Evolutionary conservation across 2,797 vertebrate species (phyloP).

Genomic region (Australoheros facetus): DNA sequence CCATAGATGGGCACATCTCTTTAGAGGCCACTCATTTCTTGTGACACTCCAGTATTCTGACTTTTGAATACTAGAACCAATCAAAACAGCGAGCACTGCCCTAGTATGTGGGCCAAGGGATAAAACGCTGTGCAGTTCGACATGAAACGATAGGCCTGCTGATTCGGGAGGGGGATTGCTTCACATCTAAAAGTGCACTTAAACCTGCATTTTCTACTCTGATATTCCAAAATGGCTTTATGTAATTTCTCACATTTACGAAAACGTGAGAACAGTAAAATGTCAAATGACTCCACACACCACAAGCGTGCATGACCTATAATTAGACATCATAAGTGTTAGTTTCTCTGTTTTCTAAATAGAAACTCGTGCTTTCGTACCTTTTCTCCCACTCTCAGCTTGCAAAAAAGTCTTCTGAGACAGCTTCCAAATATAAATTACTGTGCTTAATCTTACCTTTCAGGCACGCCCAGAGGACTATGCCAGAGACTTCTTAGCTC

Average conservation of each 20-base stretch:
- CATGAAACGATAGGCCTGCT: background rate
- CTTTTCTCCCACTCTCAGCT: conserved; percentile 13
- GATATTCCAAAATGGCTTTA: background rate
- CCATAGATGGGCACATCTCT: background rate
- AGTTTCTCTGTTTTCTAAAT: background rate
- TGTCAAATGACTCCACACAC: background rate
- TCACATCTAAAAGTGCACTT: background rate
- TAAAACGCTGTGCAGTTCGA: background rate
- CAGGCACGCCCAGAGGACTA: conserved; percentile 96
- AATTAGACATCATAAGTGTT: background rate
- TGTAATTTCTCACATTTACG: background rate
- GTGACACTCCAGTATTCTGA: background rate
- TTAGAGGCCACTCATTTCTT: background rate
- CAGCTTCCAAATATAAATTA: conserved; percentile 52
- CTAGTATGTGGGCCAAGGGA: background rate
- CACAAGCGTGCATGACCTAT: background rate
- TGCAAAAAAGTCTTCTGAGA: conserved; percentile 7
- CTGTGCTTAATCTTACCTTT: conserved; percentile 56
- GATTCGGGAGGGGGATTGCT: no score
- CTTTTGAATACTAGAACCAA: background rate
- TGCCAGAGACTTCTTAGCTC: conserved; percentile 88
- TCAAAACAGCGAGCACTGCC: background rate
- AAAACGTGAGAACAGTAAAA: background rate
- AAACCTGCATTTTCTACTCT: background rate
- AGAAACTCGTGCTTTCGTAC: background rate